These are phyloP conservation scores for Lineus longissimus DNA, from an alignment of 1,140 invertebrate genomes.

Conservation along the genomic window DNA sequence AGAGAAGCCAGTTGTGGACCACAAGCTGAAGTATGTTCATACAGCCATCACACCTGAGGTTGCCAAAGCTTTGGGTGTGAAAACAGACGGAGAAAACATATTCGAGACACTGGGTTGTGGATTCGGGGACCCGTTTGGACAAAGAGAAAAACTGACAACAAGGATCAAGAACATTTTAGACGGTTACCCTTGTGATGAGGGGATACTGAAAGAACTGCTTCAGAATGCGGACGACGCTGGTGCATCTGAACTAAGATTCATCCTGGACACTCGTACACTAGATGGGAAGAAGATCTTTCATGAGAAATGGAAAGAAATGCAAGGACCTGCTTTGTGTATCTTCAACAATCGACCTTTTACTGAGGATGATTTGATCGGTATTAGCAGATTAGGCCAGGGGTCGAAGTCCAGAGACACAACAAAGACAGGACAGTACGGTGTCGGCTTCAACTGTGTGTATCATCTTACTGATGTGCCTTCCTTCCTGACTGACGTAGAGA, in stretches of 20 bases:
- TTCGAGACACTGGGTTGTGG: no score
- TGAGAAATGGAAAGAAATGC: slow-evolving; percentile 22
- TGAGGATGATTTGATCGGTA: slow-evolving; percentile 30
- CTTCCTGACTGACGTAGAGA: slow-evolving; percentile 24
- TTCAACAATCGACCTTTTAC: slow-evolving; percentile 36
- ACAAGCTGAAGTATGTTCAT: no score
- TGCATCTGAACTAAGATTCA: slow-evolving; percentile 34
- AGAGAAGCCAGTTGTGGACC: no score
- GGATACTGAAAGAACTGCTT: slow-evolving; percentile 36
- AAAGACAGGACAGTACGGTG: slow-evolving; percentile 29
- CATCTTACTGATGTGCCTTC: slow-evolving; percentile 31
- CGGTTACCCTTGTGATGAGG: slow-evolving; percentile 29
- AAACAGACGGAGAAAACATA: no score
- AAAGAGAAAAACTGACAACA: slow-evolving; percentile 35
- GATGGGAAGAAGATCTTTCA: slow-evolving; percentile 20
- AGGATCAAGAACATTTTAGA: slow-evolving; percentile 29
- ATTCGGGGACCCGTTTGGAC: slow-evolving; percentile 23
- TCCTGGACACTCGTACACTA: slow-evolving; percentile 25
- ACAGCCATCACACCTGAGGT: no score
- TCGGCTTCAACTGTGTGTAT: slow-evolving; percentile 35
- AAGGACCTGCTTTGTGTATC: slow-evolving; percentile 31
- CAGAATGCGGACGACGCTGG: slow-evolving; percentile 54
- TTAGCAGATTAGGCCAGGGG: slow-evolving; percentile 33
- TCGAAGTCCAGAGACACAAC: slow-evolving; percentile 25
- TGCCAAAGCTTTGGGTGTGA: no score